phyloP scores from a whole-genome alignment of 2,888 invertebrate genomes.

The Nephrotoma appendiculata region DNA sequence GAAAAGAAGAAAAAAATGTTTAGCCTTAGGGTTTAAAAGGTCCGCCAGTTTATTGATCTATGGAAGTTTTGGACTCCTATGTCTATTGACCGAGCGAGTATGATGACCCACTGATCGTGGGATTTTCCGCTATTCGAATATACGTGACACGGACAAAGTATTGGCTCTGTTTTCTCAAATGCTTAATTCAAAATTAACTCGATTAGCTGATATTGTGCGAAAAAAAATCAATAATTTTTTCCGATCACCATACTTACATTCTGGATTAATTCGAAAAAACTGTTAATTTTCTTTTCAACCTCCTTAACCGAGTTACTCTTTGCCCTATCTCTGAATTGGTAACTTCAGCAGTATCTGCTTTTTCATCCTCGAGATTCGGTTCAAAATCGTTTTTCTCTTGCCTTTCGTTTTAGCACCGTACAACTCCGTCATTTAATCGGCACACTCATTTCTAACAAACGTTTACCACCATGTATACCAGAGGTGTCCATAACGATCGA shows the following conservation, averaged over 20 bases:
- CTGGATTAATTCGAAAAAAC: neutral
- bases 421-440: neutral
- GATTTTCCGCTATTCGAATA: too few relatives aligned
- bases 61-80: too few relatives aligned
- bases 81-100: too few relatives aligned
- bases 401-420: neutral
- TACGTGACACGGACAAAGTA: too few relatives aligned
- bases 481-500: too few relatives aligned
- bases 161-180: neutral
- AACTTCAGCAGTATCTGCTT: slow-evolving; percentile 11
- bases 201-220: neutral
- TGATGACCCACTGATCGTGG: too few relatives aligned
- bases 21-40: too few relatives aligned
- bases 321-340: slow-evolving; percentile 21
- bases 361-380: neutral
- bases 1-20: too few relatives aligned
- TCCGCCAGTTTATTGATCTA: too few relatives aligned
- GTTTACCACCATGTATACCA: slow-evolving; percentile 16
- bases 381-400: neutral
- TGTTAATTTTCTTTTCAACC: slow-evolving; percentile 11
- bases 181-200: neutral
- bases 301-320: slow-evolving; percentile 26
- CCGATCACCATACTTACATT: slow-evolving; percentile 5
- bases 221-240: neutral
- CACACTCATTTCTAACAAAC: neutral